Evolutionary conservation across 2,888 invertebrate species (phyloP).

Genomic region (Synanthedon myopaeformis): DNA sequence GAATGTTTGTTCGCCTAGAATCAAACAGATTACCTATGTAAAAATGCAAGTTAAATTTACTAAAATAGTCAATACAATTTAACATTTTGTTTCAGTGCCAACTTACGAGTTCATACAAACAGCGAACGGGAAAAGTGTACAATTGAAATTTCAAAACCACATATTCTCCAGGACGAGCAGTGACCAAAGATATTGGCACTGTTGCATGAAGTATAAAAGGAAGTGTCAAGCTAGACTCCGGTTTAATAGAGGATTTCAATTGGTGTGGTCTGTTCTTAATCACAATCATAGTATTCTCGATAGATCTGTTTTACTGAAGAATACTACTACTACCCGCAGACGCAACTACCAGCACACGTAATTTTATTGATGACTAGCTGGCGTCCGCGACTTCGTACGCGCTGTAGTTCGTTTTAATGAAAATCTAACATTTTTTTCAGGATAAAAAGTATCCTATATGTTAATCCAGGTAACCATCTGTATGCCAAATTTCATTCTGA

Average conservation of each 20-base stretch:
- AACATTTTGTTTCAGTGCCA: slow-evolving; percentile 11
- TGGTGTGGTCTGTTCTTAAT: slow-evolving; percentile 19
- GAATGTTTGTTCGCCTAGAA: neutral
- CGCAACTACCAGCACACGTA: too few relatives aligned
- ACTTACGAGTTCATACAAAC: slow-evolving; percentile 5
- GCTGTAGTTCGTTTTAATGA: too few relatives aligned
- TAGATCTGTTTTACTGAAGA: neutral
- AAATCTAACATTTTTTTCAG: too few relatives aligned
- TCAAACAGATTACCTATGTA: neutral
- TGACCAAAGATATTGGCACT: slow-evolving; percentile 12
- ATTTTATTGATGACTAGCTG: too few relatives aligned
- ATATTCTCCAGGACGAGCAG: slow-evolving; percentile 10
- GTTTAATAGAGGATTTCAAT: slow-evolving; percentile 22
- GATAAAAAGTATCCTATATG: too few relatives aligned
- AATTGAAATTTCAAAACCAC: slow-evolving; percentile 14
- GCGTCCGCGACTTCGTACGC: too few relatives aligned
- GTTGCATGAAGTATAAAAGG: slow-evolving; percentile 7
- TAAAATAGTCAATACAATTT: neutral
- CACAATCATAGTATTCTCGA: slow-evolving; percentile 27
- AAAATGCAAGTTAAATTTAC: neutral
- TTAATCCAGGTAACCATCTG: too few relatives aligned
- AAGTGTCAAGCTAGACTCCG: slow-evolving; percentile 11
- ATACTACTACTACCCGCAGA: too few relatives aligned
- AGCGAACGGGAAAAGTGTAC: slow-evolving; percentile 8
- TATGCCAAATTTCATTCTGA: too few relatives aligned